Conservation (phyloP, 2,113 vertebrate species). For the Theristicus caerulescens region DNA sequence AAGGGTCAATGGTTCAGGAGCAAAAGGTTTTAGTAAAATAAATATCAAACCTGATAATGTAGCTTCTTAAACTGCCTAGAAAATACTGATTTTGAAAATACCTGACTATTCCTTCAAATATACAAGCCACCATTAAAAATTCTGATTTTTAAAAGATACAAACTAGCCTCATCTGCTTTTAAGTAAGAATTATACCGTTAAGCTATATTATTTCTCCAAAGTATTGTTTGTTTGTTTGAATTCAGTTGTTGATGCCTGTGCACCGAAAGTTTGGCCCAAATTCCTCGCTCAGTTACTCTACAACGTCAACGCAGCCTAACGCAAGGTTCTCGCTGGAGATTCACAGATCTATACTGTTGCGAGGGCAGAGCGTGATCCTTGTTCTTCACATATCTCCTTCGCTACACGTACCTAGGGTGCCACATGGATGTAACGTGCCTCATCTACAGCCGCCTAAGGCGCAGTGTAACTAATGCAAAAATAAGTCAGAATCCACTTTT, state of each 20-base stretch:
- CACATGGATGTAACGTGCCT: background rate
- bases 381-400: fast-evolving
- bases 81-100: background rate
- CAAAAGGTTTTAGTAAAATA: background rate
- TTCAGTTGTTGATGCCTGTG: background rate
- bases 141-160: background rate
- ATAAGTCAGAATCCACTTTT: background rate
- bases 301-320: background rate
- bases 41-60: background rate
- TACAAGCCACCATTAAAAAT: background rate
- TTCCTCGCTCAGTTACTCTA: background rate
- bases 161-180: background rate
- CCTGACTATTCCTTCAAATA: background rate
- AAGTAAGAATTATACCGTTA: background rate
- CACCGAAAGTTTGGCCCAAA: background rate
- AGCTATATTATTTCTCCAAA: background rate
- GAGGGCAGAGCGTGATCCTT: background rate
- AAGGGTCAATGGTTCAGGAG: background rate
- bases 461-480: fast-evolving
- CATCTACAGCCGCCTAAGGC: background rate
- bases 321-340: fast-evolving
- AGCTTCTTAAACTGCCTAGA: background rate
- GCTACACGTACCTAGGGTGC: fast-evolving
- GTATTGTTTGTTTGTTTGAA: background rate
- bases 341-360: fast-evolving